Conservation (phyloP, 2,797 vertebrate genomes). For the Centroberyx gerrardi region DNA sequence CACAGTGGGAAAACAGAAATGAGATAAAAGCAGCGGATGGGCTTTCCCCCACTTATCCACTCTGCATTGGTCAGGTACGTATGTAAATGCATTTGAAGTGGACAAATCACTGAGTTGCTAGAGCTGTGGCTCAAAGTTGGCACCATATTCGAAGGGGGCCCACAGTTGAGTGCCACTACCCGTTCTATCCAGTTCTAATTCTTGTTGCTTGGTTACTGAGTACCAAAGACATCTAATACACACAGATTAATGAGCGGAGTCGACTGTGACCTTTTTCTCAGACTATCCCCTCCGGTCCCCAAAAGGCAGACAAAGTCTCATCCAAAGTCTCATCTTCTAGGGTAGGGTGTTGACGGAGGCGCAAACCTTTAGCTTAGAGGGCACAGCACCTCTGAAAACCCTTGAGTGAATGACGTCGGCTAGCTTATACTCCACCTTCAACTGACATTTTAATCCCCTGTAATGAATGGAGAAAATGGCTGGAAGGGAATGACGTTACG, state of each 20-base stretch:
- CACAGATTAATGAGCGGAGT: slow-evolving; percentile 47
- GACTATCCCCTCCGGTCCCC: not conserved
- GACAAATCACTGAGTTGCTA: slow-evolving; percentile 30
- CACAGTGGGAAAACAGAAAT: slow-evolving; percentile 15
- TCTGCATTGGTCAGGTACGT: not conserved
- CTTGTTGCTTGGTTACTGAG: slow-evolving; percentile 59
- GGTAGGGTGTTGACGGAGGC: slow-evolving; percentile 45
- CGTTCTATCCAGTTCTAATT: slow-evolving; percentile 55
- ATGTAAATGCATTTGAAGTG: slow-evolving; percentile 44
- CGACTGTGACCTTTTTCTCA: slow-evolving; percentile 48
- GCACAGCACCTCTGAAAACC: slow-evolving; percentile 48
- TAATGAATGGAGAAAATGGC: slow-evolving; percentile 76
- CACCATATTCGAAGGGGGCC: slow-evolving; percentile 42
- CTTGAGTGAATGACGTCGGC: slow-evolving; percentile 30
- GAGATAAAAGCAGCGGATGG: slow-evolving; percentile 15
- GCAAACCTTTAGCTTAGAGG: slow-evolving; percentile 39
- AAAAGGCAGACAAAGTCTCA: slow-evolving; percentile 29
- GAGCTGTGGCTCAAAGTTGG: slow-evolving; percentile 55
- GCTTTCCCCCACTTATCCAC: not conserved
- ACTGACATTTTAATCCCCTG: slow-evolving; percentile 77
- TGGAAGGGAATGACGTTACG: slow-evolving; percentile 72
- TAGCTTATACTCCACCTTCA: slow-evolving; percentile 66
- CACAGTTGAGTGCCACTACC: slow-evolving; percentile 30
- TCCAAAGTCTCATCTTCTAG: slow-evolving; percentile 27
- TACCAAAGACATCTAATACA: slow-evolving; percentile 60